Evolutionary conservation across 1,140 invertebrate species (phyloP).

Genomic region (Cotesia chilonis): DNA sequence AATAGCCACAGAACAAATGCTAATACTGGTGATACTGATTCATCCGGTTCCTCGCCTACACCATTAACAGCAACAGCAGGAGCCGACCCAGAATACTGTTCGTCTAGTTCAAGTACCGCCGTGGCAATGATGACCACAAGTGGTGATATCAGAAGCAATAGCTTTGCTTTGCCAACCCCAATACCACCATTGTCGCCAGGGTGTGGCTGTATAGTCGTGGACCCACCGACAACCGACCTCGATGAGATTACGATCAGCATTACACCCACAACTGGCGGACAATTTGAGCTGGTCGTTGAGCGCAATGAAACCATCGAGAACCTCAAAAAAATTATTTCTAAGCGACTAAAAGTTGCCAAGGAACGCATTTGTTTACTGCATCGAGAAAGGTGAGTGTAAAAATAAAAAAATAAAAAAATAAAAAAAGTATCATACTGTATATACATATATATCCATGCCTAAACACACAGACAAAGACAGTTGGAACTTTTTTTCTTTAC

Average conservation of each 20-base stretch:
- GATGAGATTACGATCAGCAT: constrained; percentile 81
- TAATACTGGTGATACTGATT: constrained; percentile 16
- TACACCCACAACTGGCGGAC: constrained; percentile 89
- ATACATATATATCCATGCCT: constrained; percentile 5
- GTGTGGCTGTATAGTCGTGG: constrained; percentile 68
- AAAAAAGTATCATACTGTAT: not conserved
- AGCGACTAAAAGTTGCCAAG: constrained; percentile 89
- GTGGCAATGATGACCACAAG: constrained; percentile 27
- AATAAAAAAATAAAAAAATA: not conserved
- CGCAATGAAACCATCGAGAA: constrained; percentile 83
- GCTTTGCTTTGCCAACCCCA: constrained; percentile 31
- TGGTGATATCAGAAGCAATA: constrained; percentile 18
- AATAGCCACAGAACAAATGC: constrained; percentile 23
- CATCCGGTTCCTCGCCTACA: not conserved
- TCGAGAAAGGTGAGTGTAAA: constrained; percentile 83
- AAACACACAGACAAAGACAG: not conserved
- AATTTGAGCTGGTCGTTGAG: constrained; percentile 83
- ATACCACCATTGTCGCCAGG: constrained; percentile 54
- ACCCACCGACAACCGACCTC: constrained; percentile 59
- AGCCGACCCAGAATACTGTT: constrained; percentile 2
- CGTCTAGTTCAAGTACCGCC: constrained; percentile 10
- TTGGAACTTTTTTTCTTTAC: not conserved
- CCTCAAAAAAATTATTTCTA: constrained; percentile 90
- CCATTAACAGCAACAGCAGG: constrained; percentile 4
- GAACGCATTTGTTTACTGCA: constrained; percentile 91